Base-by-base conservation (phyloP, 2,113 vertebrate genomes). In the Gallinago undulata region DNA sequence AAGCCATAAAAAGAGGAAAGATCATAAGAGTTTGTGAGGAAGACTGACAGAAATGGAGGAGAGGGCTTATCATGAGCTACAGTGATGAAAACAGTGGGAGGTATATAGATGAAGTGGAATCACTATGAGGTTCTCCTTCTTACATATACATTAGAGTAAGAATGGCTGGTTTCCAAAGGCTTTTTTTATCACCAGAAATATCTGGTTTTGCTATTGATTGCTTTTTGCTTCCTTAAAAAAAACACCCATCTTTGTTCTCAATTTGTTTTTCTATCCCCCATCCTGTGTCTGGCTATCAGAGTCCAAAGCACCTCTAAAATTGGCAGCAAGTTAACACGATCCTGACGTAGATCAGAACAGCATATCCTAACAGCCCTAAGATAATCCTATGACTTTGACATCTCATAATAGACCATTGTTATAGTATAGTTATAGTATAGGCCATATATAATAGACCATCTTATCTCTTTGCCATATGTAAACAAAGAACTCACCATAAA, bases 51-150 rank as follows among this genome's bases (percentile, higher is more conserved):
- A 86, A 92, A 83, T 87, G 55, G 72, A 93, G 73, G 60, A 86
- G 51, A 94, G 68, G 43, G 43, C 55, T 94, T 90, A 90, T 93
- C 63, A n/a, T 8, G 23, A 94, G 33, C 87, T 86, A 30, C 69
- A 84, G 89, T 90, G 87, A 86, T 91, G 96, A 96, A 94, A 97
- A 95, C 79, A 84, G 85, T 95, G 90, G 95, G 89, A 97, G 56
- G 84, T 93, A 86, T 79, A 63, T 17, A 89, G 89, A 79, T 91
- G 90, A 81, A 87, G 62, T 89, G 94, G 77, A 95, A 77, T 84
- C 56, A 56, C 33, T 94, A 60, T 2, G 48, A 89, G 28, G 18
- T 91, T 89, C 89, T 90, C 62, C 48, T 67, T 93, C 83, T 66
- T 84, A 30, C 48, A 53, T 41, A 55, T 72, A 78, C 15, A 4